A percentile compares a stretch with the other conserved stretches of the same genome.
These are phyloP conservation scores for Cataglyphis livida DNA, from an alignment of 2,888 invertebrate species.

Conservation along the genomic window DNA sequence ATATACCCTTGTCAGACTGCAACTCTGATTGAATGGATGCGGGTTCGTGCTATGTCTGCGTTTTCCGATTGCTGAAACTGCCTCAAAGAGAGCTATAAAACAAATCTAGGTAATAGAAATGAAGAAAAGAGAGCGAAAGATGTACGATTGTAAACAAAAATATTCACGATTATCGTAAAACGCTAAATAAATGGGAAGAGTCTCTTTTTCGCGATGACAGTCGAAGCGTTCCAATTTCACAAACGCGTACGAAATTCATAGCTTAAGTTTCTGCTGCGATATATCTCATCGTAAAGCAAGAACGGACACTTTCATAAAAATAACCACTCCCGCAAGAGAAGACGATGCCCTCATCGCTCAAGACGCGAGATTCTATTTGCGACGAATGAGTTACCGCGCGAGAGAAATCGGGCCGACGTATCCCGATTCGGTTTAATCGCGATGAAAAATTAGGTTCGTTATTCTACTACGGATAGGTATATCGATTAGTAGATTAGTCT, in stretches of 20 bases:
- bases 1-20: constrained; percentile 42
- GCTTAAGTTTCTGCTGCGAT: not conserved
- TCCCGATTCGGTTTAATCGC: constrained; percentile 58
- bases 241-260: not conserved
- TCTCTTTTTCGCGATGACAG: not conserved
- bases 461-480: constrained; percentile 30
- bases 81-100: constrained; percentile 50
- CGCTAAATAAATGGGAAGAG: not conserved
- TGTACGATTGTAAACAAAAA: constrained; percentile 17
- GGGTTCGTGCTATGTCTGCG: constrained; percentile 78
- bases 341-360: constrained; percentile 1
- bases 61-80: constrained; percentile 64
- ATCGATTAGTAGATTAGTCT: constrained; percentile 64
- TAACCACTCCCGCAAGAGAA: not conserved
- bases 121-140: constrained; percentile 37
- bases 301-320: constrained; percentile 20
- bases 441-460: constrained; percentile 63
- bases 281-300: not conserved
- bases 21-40: constrained; percentile 80
- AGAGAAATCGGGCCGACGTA: constrained; percentile 41
- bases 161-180: constrained; percentile 34
- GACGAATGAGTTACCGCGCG: constrained; percentile 22
- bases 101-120: constrained; percentile 8
- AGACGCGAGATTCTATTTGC: constrained; percentile 37
- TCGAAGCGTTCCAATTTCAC: not conserved